Evolutionary conservation across 2,797 vertebrate genomes (phyloP), one percentile per base, ranked within the genome.

Genomic region (Huso huso): DNA sequence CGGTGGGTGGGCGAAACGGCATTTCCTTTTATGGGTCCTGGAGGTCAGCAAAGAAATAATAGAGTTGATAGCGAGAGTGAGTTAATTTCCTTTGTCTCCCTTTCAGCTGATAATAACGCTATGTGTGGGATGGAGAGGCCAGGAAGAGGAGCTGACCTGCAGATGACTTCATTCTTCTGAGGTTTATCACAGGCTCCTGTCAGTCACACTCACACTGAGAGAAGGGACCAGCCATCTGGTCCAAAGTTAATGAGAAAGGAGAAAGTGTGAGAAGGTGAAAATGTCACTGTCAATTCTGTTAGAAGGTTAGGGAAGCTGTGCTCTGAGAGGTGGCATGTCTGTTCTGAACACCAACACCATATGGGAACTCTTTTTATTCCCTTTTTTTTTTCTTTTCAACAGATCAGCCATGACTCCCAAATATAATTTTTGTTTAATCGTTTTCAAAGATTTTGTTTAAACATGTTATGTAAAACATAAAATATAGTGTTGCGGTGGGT

Each of bases 161-260:
- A 87, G 83, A 86, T 89, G 91, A 92, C 91, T 91, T 90, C 84
- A 82, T 88, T 92, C 90, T 89, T 89, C 79, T 61, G 85, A 92
- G 93, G 91, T 89, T 92, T 91, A 92, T 92, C 91, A 89, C 89
- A 90, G 81, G 86, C 85, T 86, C 83, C 92, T 93, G 94, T 95
- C 93, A 95, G 90, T 95, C 94, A 95, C 89, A 86, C 84, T 87
- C 93, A 92, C 85, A 93, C 91, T 88, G 93, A 93, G 88, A 91
- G 85, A 91, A 85, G 90, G 87, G 91, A 90, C 86, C 84, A 86
- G 88, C 93, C 95, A 96, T 98, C 95, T 97, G 94, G 91, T 93
- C 87, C 82, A 81, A 88, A 91, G 92, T 89, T 93, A 91, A 89
- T 89, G 91, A 81, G 88, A 89, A 76, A 90, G 82, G 83, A 90